Base-by-base conservation (phyloP, 2,888 invertebrate species). In the Siphonodentalium dalli region DNA sequence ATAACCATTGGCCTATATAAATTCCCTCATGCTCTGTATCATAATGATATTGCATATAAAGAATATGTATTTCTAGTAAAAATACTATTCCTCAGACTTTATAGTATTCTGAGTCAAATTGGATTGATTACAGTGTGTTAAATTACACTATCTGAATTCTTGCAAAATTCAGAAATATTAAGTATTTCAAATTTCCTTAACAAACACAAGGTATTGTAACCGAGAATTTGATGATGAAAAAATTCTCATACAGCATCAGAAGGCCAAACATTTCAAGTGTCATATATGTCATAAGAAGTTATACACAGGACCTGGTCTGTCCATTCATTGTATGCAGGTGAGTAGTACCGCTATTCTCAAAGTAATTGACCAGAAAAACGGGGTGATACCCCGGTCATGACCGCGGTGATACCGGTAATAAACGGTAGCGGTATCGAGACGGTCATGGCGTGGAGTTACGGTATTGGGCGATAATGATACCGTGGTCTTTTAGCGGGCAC, bases 191-290 rank as follows among this genome's bases (percentile, higher is more conserved):
- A 48, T 62, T 64, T 71, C 69, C 74, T 69, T 65, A 71, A 54
- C 28, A 23, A 18, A 11, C 57, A 68, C 74, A 83, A 98, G 97
- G 98, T 99, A 99, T 85, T 99, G 99, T 84, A 98, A 98, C 84
- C 87, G 99, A 73, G 99, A 99, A 84, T 99, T 99, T 84, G 99
- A 99, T 83, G 99, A 99, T 85, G 99, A 99, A 83, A 99, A 99
- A 84, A 99, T 99, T 83, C 86, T 99, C 50, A 95, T 99, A 68
- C 99, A 99, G 83, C 99, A 99, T 83, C 99, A 99, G 83, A 99
- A 99, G 83, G 99, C 99, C 41, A 99, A 99, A 84, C 99, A 99
- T 86, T 99, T 99, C 83, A 99, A 99, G 86, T 99, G 99, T 86
- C 97, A 97, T 84, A 95, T 98, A 83, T 99, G 99, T 85, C 97